These are phyloP conservation scores for Ophiothrix spiculata DNA, from an alignment of 35 echinoderm and acorn worm species.

Conservation along the genomic window DNA sequence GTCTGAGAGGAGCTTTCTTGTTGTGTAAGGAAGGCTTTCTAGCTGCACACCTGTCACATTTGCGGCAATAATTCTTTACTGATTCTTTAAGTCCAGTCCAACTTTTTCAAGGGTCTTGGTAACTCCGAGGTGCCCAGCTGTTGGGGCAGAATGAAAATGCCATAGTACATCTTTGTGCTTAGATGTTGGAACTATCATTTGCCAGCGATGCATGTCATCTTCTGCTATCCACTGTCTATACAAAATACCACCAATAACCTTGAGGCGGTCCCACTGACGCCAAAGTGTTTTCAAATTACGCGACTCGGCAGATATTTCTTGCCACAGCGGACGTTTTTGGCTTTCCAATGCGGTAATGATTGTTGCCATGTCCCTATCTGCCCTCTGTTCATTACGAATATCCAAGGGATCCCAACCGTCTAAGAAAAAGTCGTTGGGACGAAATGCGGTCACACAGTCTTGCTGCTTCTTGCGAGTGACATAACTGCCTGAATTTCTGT, in stretches of 20 bases:
- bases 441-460: no score
- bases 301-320: background rate
- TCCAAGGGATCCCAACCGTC: no score
- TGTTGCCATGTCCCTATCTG: no score
- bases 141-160: constrained; percentile 5
- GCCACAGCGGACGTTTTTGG: background rate
- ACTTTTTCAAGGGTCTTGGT: constrained; percentile 25
- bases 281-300: background rate
- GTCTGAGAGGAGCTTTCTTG: background rate
- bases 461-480: no score
- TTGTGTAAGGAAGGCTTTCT: constrained; percentile 23
- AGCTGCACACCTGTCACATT: constrained; percentile 19
- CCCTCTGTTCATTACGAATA: no score
- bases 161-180: background rate
- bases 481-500: no score
- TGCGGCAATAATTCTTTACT: background rate
- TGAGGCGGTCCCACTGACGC: background rate
- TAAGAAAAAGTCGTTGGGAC: no score
- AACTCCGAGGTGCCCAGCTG: constrained; percentile 18
- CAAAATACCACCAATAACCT: background rate
- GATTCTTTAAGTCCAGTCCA: constrained; percentile 13
- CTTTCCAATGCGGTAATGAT: no score
- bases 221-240: background rate
- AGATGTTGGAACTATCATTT: background rate
- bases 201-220: background rate